Base-by-base conservation (phyloP, 1,140 invertebrate species). In the Ylistrum balloti region DNA sequence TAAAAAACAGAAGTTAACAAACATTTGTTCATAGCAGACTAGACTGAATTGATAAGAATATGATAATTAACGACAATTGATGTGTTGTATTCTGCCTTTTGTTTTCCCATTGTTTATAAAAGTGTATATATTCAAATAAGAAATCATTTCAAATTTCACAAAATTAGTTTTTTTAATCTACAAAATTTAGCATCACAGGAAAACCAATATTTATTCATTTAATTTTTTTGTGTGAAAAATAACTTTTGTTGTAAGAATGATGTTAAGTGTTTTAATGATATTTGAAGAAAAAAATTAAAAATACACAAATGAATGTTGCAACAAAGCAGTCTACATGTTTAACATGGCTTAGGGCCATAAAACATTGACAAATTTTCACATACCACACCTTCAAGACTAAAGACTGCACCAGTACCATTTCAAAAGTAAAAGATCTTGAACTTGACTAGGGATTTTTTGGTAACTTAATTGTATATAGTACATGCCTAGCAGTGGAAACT, bases 21-120 rank as follows among this genome's bases (percentile, higher is more conserved):
- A 74, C 56, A 74, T 74, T 74, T 74, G 56, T 74, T 74, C 56
- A 11, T 74, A 74, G 28, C 56, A 74, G 56, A 74, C 56, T 74
- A 74, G 56, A 17, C 17, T 74, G n/a, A 74, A 74, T 74, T 7
- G n/a, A 38, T n/a, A n/a, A n/a, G n/a, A 28, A 17, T n/a, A 74
- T 74, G 56, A 74, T 28, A 74, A 74, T 74, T 2, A 28, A 74
- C 56, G 28, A 74, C 13, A 28, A 74, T 74, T 22, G 28, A 74
- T 74, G 45, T 48, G 56, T 74, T 28, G 1, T n/a, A 28, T 3
- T 0, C 1, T 74, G 56, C 56, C 56, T 74, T 74, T 74, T 74
- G 20, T 5, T 28, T 28, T 74, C 41, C 5, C 22, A 28, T 74
- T 3, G 17, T 28, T 74, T 74, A 2, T 74, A n/a, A n/a, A n/a